Conservation (phyloP, 2,888 invertebrate genomes). For the Falcaria lacertinaria region DNA sequence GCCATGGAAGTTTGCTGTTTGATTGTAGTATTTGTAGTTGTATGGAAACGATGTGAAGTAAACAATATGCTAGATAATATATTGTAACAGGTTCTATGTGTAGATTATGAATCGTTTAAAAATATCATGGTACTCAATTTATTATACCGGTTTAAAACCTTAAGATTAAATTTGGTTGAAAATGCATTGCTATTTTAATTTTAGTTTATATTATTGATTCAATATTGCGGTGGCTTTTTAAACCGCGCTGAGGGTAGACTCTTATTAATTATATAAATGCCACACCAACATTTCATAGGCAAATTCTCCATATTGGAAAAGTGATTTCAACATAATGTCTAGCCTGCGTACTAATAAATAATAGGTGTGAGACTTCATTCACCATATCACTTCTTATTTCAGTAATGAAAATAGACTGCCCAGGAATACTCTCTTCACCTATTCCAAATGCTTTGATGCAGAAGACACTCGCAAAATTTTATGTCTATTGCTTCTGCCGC, state of each 20-base stretch:
- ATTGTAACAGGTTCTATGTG: slow-evolving; percentile 22
- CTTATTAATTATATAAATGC: too few species aligned
- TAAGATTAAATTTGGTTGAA: slow-evolving; percentile 3
- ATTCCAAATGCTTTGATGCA: too few species aligned
- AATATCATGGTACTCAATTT: slow-evolving; percentile 20
- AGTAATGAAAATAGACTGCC: too few species aligned
- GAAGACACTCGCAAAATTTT: too few species aligned
- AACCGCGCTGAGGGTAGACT: background rate
- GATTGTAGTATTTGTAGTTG: background rate
- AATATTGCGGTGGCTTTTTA: slow-evolving; percentile 1
- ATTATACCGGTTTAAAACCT: slow-evolving; percentile 40
- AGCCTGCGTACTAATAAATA: too few species aligned
- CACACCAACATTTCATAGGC: too few species aligned
- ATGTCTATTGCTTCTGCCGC: too few species aligned
- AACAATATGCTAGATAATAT: slow-evolving; percentile 3
- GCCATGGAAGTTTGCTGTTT: background rate
- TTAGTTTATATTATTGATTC: background rate
- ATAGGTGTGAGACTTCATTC: too few species aligned
- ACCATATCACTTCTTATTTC: too few species aligned
- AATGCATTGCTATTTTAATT: background rate
- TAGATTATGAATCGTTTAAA: slow-evolving; percentile 21
- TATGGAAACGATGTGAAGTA: background rate
- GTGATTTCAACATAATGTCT: too few species aligned
- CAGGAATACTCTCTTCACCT: too few species aligned
- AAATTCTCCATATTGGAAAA: too few species aligned